Percentiles rank a stretch among this genome's conserved stretches.
Evolutionary conservation across 2,888 invertebrate genomes (phyloP).

Genomic region (Pristionchus arcanus): DNA sequence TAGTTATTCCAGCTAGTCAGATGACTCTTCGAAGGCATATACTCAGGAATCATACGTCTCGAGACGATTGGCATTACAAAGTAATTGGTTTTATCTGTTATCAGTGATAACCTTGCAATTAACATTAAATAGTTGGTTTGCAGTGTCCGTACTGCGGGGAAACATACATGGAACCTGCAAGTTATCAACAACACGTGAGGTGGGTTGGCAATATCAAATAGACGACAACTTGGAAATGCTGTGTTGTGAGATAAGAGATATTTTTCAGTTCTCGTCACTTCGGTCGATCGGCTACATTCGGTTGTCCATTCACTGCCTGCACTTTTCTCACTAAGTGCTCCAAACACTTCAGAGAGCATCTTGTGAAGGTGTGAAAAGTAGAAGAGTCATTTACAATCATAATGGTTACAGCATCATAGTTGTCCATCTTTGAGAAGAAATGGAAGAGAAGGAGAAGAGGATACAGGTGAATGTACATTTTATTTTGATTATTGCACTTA

Average conservation of each 20-base stretch:
- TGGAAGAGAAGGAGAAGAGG: neutral
- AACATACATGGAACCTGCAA: slow-evolving; percentile 77
- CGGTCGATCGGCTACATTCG: slow-evolving; percentile 75
- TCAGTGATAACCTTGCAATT: neutral
- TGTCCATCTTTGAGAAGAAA: slow-evolving; percentile 18
- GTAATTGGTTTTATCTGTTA: neutral
- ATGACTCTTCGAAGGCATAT: slow-evolving; percentile 78
- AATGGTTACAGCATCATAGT: slow-evolving; percentile 51
- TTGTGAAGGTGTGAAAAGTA: slow-evolving; percentile 60
- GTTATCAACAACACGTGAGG: slow-evolving; percentile 78
- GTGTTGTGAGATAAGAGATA: neutral
- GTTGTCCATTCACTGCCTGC: slow-evolving; percentile 74
- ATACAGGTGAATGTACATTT: neutral
- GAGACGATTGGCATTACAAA: slow-evolving; percentile 70
- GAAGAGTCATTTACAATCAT: neutral
- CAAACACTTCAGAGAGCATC: slow-evolving; percentile 75
- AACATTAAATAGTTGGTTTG: neutral
- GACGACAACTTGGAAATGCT: neutral
- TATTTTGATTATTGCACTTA: neutral
- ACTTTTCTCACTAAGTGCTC: slow-evolving; percentile 73
- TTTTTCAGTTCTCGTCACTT: slow-evolving; percentile 61
- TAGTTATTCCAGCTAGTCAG: slow-evolving; percentile 73
- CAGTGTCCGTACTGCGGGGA: slow-evolving; percentile 76
- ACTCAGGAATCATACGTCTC: slow-evolving; percentile 75
- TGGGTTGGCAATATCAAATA: slow-evolving; percentile 58